A percentile compares a stretch with the other conserved stretches of the same genome.
These are phyloP conservation scores for Aethes cnicana DNA, from an alignment of 2,888 invertebrate species.

Conservation along the genomic window DNA sequence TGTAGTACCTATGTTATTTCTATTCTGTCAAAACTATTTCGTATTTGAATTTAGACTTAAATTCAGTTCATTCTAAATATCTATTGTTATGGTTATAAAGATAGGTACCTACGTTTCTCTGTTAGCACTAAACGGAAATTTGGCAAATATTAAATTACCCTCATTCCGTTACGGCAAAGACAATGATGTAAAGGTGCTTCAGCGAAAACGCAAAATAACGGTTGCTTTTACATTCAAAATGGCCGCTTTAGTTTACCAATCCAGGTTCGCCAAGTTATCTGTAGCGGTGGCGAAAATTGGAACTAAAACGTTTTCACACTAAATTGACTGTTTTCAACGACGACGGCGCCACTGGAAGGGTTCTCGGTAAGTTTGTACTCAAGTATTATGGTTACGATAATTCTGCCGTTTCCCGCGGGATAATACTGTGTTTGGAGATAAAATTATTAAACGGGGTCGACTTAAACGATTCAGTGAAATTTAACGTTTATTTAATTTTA, in stretches of 20 bases:
- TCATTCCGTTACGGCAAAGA: not conserved
- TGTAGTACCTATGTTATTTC: too few species aligned
- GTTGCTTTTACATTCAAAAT: slow-evolving; percentile 21
- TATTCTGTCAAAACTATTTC: too few species aligned
- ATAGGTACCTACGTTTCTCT: too few species aligned
- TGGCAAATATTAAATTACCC: not conserved
- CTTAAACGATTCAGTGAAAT: too few species aligned
- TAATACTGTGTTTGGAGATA: slow-evolving; percentile 15
- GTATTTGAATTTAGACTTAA: too few species aligned
- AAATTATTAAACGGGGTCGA: slow-evolving; percentile 5
- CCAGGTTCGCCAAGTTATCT: slow-evolving; percentile 7
- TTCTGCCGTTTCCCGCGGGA: slow-evolving; percentile 5
- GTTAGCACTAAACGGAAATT: too few species aligned
- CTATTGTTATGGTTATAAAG: too few species aligned
- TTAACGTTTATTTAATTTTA: too few species aligned
- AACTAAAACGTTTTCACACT: slow-evolving; percentile 4
- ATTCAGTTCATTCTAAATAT: too few species aligned
- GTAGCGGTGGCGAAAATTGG: slow-evolving; percentile 12
- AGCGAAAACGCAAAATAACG: slow-evolving; percentile 24
- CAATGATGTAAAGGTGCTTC: slow-evolving; percentile 27
- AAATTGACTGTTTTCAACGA: slow-evolving; percentile 1
- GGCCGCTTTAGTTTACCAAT: slow-evolving; percentile 21
- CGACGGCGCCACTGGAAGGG: not conserved
- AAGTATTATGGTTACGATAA: slow-evolving; percentile 20
- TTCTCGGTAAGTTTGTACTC: slow-evolving; percentile 8